A percentile compares a stretch with the other conserved stretches of the same genome.
phyloP scores from a whole-genome alignment of 2,113 vertebrate genomes.

The Triplophysa siluroides region DNA sequence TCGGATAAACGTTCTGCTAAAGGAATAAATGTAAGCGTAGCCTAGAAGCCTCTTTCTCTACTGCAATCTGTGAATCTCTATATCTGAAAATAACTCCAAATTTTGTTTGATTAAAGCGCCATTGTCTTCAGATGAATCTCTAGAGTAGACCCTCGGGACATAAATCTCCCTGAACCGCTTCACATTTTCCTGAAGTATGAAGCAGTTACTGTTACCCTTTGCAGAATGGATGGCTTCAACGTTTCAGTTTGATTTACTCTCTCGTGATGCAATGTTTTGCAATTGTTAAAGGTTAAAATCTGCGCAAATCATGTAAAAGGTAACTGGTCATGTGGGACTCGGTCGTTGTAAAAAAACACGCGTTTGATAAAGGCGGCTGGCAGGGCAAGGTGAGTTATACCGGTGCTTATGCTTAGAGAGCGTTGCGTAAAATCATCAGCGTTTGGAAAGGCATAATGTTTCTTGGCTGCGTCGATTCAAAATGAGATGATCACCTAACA shows the following conservation, averaged over 20 bases:
- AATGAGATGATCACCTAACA: constrained; percentile 15
- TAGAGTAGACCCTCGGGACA: background rate
- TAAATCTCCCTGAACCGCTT: constrained; percentile 33
- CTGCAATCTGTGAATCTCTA: constrained; percentile 1
- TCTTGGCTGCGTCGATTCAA: constrained; percentile 19
- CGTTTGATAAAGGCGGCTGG: constrained; percentile 43
- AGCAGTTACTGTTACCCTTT: constrained; percentile 48
- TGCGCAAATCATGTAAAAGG: constrained; percentile 46
- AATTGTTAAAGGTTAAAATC: constrained; percentile 42
- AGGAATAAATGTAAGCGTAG: no score
- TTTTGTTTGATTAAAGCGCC: constrained; percentile 18
- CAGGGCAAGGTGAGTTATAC: constrained; percentile 48
- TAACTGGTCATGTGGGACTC: constrained; percentile 35
- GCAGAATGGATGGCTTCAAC: constrained; percentile 40
- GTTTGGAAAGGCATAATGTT: constrained; percentile 15
- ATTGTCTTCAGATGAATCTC: constrained; percentile 38
- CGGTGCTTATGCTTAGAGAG: constrained; percentile 41
- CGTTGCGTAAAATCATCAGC: constrained; percentile 19
- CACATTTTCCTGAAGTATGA: constrained; percentile 36
- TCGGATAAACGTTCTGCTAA: no score
- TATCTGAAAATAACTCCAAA: constrained; percentile 11
- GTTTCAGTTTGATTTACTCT: constrained; percentile 48
- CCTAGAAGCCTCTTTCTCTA: constrained; percentile 5
- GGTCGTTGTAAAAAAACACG: constrained; percentile 23
- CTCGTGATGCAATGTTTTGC: constrained; percentile 40